Conservation (phyloP, 2,797 vertebrate species). For the Melanotaenia pygmaea region DNA sequence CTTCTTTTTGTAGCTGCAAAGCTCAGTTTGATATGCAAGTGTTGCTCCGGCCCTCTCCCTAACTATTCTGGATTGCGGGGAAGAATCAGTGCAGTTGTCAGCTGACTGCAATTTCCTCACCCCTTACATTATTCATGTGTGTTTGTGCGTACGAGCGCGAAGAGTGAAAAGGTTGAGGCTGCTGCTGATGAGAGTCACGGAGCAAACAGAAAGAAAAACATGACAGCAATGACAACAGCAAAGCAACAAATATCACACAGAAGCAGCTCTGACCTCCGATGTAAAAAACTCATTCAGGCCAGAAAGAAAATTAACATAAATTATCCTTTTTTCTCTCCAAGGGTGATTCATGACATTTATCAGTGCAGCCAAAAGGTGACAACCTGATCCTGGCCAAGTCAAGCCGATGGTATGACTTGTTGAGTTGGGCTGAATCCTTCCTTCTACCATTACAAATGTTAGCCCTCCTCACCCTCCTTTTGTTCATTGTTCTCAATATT, state of each 20-base stretch:
- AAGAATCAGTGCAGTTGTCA: constrained; percentile 63
- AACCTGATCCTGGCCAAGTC: background rate
- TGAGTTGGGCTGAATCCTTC: no score
- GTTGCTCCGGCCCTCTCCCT: constrained; percentile 29
- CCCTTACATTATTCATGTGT: constrained; percentile 72
- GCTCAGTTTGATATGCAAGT: constrained; percentile 70
- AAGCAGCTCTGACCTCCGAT: constrained; percentile 46
- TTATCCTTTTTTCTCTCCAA: constrained; percentile 10
- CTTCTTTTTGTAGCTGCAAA: constrained; percentile 50
- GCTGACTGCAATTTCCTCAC: constrained; percentile 63
- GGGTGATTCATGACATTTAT: constrained; percentile 28
- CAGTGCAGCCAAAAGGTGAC: background rate
- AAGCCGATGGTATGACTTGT: no score
- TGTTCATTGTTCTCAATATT: no score
- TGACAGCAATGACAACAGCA: constrained; percentile 55
- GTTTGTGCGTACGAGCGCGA: constrained; percentile 35
- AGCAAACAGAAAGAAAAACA: constrained; percentile 44
- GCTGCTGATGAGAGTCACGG: constrained; percentile 61
- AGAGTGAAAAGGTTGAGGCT: constrained; percentile 57
- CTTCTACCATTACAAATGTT: no score
- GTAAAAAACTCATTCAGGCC: constrained; percentile 13
- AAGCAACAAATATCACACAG: constrained; percentile 52
- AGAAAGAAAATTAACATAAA: constrained; percentile 10
- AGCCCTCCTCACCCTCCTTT: no score
- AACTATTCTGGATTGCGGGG: constrained; percentile 65